These are phyloP conservation scores for Microhierax caerulescens DNA, from an alignment of 2,797 vertebrate species.

Conservation along the genomic window DNA sequence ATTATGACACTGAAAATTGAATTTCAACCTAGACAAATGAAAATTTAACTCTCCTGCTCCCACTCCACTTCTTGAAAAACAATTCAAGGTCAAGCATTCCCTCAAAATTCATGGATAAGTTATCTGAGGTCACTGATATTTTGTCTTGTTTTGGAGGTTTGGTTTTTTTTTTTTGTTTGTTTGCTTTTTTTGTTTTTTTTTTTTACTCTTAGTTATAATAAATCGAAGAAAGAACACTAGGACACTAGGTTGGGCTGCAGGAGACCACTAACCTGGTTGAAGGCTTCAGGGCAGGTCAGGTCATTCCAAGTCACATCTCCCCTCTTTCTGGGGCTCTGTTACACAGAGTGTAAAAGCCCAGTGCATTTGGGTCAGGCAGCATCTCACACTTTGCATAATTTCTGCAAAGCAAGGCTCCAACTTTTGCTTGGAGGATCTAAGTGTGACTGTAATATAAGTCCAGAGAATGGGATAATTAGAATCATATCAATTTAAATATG, in stretches of 20 bases:
- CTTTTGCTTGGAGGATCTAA: not conserved
- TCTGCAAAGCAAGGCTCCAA: not conserved
- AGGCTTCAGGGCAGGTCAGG: not conserved
- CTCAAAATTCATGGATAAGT: not conserved
- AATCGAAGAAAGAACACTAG: not conserved
- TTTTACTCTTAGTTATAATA: not conserved
- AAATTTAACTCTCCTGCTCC: not conserved
- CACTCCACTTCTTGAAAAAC: not conserved
- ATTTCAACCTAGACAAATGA: not conserved
- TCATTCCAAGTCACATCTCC: not conserved
- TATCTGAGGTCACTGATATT: too few species aligned
- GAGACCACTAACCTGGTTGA: not conserved
- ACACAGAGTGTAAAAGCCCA: not conserved
- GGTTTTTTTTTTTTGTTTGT: too few species aligned
- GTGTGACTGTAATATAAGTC: not conserved
- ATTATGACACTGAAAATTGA: not conserved
- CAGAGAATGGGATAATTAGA: not conserved
- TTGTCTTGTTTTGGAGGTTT: too few species aligned
- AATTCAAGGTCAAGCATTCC: not conserved
- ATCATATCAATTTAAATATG: not conserved
- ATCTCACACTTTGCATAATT: not conserved
- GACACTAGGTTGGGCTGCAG: not conserved
- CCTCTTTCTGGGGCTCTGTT: not conserved
- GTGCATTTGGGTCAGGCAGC: not conserved
- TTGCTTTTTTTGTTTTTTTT: too few species aligned